Conservation (phyloP, 2,888 invertebrate species). For the Hipparchia semele region DNA sequence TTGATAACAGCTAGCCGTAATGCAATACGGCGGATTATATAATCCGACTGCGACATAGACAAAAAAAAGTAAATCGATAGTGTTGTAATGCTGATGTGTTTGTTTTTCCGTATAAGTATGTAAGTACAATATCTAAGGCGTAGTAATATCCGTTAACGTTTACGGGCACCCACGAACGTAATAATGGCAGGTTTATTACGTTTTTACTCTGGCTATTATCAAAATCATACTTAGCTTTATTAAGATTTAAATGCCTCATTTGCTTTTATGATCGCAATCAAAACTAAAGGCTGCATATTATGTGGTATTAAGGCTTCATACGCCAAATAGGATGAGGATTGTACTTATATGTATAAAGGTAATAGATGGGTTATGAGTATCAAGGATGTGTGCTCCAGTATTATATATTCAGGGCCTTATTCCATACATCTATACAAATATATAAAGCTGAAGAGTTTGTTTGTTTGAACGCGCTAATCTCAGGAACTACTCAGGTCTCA, state of each 20-base stretch:
- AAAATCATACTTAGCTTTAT: slow-evolving; percentile 45
- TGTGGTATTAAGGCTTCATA: slow-evolving; percentile 9
- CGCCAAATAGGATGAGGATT: not conserved
- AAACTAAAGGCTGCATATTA: slow-evolving; percentile 21
- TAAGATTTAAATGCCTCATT: slow-evolving; percentile 45
- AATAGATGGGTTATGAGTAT: not conserved
- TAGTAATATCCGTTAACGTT: slow-evolving; percentile 49
- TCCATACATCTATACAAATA: no score
- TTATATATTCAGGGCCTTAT: not conserved
- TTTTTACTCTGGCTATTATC: slow-evolving; percentile 46
- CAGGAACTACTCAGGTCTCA: no score
- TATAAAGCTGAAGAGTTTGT: no score
- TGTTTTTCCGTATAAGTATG: not conserved
- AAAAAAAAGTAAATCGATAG: no score
- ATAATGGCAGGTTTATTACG: slow-evolving; percentile 48
- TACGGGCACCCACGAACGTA: slow-evolving; percentile 46
- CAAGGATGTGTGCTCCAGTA: not conserved
- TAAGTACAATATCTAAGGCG: slow-evolving; percentile 38
- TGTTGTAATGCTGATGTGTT: no score
- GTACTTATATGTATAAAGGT: not conserved
- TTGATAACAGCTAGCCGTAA: no score
- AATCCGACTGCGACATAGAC: no score
- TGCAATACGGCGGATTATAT: no score
- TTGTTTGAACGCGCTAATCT: no score
- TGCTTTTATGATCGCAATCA: slow-evolving; percentile 42